phyloP scores from a whole-genome alignment of 2,888 invertebrate species.

The Drosophila falleni region DNA sequence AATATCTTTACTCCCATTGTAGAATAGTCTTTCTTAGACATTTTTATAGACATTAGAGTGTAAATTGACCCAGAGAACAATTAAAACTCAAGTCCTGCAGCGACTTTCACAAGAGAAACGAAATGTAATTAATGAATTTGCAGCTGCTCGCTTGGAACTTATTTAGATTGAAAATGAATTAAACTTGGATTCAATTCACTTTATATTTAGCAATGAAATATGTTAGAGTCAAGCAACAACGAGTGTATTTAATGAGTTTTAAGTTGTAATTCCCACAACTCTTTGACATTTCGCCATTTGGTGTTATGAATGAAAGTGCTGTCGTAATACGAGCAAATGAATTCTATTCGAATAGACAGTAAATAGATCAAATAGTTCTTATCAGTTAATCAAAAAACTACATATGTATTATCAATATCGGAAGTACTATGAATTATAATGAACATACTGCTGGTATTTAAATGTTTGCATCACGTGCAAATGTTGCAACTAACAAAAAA shows the following conservation, averaged over 20 bases:
- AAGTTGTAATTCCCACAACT: slow-evolving; percentile 5
- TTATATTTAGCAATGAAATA: neutral
- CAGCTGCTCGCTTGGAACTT: neutral
- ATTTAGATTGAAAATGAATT: slow-evolving; percentile 15
- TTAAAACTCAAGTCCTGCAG: slow-evolving; percentile 6
- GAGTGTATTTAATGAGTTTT: slow-evolving; percentile 15
- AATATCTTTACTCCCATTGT: neutral
- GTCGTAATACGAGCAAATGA: slow-evolving; percentile 5
- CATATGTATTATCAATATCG: slow-evolving; percentile 49
- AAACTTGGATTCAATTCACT: slow-evolving; percentile 10
- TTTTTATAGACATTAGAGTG: neutral
- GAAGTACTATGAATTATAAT: slow-evolving; percentile 32
- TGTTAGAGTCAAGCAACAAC: neutral
- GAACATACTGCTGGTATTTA: slow-evolving; percentile 19
- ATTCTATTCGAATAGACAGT: slow-evolving; percentile 2
- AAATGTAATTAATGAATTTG: slow-evolving; percentile 23
- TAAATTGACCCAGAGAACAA: neutral
- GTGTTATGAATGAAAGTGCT: slow-evolving; percentile 10
- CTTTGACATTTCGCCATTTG: neutral
- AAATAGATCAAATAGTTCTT: slow-evolving; percentile 14
- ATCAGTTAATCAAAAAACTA: slow-evolving; percentile 40
- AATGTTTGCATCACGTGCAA: slow-evolving; percentile 53
- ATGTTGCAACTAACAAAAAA: slow-evolving; percentile 18
- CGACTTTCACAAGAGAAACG: slow-evolving; percentile 18
- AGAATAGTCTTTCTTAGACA: neutral